Base-by-base conservation (phyloP, 2,113 vertebrate genomes). In the Platysternon megacephalum region DNA sequence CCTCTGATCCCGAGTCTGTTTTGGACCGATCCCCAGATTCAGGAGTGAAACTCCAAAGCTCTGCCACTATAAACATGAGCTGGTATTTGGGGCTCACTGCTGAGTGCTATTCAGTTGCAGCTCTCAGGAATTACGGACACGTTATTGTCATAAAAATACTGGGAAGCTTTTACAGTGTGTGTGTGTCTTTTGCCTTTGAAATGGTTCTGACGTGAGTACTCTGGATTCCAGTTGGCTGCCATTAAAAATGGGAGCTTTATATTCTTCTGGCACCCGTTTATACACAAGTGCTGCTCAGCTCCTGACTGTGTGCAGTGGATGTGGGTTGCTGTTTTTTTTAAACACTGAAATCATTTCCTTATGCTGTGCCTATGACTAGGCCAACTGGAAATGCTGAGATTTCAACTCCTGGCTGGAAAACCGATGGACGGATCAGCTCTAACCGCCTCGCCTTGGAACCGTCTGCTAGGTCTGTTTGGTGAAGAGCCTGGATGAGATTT, bases 81-180 rank as follows among this genome's bases (percentile, higher is more conserved):
- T 93, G 28, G 44, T 24, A 4, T 14, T 24, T 0, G 13, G 87
- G 17, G 79, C 52, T 1, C 19, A 46, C 32, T 4, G 1, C 46
- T 46, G 46, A 48, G 32, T 11, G 52, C 76, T 52, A 11, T 24
- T 26, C 78, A 3, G 16, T n/a, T 52, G 17, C 48, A 44, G 9
- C 29, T 39, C 10, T 0, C 13, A 0, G 3, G 87, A 61, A 26
- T 85, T 26, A 8, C 1, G n/a, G 72, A 5, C 5, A 1, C 1
- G 2, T n/a, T 4, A 29, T 29, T 17, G 21, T 4, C 35, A 0
- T 11, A 2, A 14, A 52, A 8, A 1, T 1, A 12, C 72, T 0
- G 35, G 53, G 51, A 53, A 39, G 14, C 16, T 22, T 74, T 48
- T 14, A 17, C 89, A 26, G 56, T 7, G 3, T 16, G 49, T 3